Evolutionary conservation across 2,888 invertebrate species (phyloP).

Genomic region (Strigamia crassipes): DNA sequence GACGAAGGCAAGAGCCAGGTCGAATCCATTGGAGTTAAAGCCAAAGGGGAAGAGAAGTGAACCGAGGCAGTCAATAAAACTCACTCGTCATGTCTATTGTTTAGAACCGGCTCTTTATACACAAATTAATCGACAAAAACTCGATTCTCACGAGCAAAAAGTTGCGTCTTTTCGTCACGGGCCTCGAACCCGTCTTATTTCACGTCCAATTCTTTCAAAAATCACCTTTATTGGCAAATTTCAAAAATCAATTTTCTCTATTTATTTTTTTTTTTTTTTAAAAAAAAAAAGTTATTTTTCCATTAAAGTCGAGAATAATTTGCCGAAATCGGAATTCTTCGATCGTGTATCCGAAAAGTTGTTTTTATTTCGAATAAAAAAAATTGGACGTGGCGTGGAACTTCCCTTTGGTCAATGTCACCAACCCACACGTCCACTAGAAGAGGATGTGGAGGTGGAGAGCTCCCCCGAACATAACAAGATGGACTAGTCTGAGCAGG

Average conservation of each 20-base stretch:
- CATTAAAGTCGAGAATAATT: background rate
- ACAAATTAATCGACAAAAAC: background rate
- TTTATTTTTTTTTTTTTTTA: background rate
- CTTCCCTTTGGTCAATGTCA: slow-evolving; percentile 16
- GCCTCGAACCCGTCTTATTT: background rate
- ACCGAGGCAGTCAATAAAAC: slow-evolving; percentile 33
- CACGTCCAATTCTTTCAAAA: background rate
- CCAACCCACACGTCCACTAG: slow-evolving; percentile 27
- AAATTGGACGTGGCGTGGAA: background rate
- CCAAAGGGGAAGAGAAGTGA: slow-evolving; percentile 24
- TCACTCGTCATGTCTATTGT: slow-evolving; percentile 1
- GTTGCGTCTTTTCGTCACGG: background rate
- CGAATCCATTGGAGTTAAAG: slow-evolving; percentile 13
- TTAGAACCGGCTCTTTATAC: background rate
- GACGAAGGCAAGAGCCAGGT: slow-evolving; percentile 43
- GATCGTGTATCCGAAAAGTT: background rate
- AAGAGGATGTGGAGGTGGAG: slow-evolving; percentile 31
- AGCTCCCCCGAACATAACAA: slow-evolving; percentile 15
- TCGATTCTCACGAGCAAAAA: background rate
- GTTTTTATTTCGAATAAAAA: too few relatives aligned
- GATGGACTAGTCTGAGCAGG: slow-evolving; percentile 29
- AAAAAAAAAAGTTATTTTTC: too few relatives aligned
- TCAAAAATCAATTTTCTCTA: background rate
- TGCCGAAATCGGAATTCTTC: too few relatives aligned
- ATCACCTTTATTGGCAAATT: slow-evolving; percentile 15